Conservation (phyloP, 2,797 vertebrate species). For the Esox masquinongy region DNA sequence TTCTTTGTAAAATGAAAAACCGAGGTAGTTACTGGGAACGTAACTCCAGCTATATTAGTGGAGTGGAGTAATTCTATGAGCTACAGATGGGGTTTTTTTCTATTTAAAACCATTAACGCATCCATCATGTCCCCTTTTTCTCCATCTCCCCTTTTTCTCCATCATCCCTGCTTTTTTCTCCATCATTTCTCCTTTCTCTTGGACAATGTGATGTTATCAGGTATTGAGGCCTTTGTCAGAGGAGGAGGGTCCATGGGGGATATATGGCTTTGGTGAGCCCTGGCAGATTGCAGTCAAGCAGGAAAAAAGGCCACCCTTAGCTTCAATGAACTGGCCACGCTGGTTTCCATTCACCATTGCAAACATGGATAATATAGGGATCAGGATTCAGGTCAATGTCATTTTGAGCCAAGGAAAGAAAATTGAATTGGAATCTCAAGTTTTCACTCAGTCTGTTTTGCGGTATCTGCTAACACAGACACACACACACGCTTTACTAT, state of each 20-base stretch:
- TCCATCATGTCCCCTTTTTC: no score
- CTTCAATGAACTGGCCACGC: neutral
- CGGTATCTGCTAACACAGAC: no score
- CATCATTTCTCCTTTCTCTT: conserved; percentile 1
- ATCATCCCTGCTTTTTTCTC: neutral
- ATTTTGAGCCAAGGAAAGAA: neutral
- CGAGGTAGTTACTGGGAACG: no score
- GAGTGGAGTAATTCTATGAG: neutral
- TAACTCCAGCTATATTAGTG: no score
- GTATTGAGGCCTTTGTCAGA: conserved; percentile 26
- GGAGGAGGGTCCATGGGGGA: conserved; percentile 37
- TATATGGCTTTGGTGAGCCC: conserved; percentile 21
- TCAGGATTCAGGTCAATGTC: neutral
- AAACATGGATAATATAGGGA: neutral
- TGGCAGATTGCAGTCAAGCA: conserved; percentile 32
- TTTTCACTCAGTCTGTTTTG: neutral
- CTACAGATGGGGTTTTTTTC: neutral
- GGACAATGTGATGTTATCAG: conserved; percentile 32
- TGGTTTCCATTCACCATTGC: conserved; percentile 17
- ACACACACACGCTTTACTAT: no score
- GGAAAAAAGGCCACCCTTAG: conserved; percentile 10
- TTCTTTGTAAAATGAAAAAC: no score
- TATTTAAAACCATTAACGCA: neutral
- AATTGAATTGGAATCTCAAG: neutral
- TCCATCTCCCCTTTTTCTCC: no score